These are phyloP conservation scores for Acyrthosiphon pisum DNA, from an alignment of 1,140 invertebrate genomes.

Conservation along the genomic window DNA sequence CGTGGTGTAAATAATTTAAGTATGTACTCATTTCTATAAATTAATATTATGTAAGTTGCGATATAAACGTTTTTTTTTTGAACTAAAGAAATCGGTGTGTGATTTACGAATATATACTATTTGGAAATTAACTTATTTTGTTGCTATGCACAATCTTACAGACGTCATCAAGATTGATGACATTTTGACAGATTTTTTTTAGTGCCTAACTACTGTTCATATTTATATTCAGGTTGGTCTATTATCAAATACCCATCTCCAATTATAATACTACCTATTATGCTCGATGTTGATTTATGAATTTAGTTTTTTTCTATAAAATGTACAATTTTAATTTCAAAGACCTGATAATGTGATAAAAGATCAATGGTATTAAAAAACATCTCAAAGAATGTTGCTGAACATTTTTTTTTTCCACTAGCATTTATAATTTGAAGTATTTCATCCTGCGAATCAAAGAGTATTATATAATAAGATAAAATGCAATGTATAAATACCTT, in stretches of 20 bases:
- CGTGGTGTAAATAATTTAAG: too few relatives aligned
- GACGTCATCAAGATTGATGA: too few relatives aligned
- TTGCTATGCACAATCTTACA: too few relatives aligned
- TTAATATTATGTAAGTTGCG: too few relatives aligned
- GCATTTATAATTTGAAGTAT: neutral
- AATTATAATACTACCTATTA: neutral
- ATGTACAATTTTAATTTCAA: neutral
- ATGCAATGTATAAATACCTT: neutral
- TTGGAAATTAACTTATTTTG: too few relatives aligned
- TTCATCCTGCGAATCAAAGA: neutral
- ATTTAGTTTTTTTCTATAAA: neutral
- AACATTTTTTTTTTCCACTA: neutral
- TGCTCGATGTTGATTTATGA: neutral
- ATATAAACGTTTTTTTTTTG: too few relatives aligned
- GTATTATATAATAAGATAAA: slow-evolving; percentile 3
- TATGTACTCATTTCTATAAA: too few relatives aligned
- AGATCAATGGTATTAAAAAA: neutral
- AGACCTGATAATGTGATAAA: neutral
- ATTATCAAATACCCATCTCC: neutral
- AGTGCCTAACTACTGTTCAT: neutral
- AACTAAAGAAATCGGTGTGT: too few relatives aligned
- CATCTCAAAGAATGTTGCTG: neutral
- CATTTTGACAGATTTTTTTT: too few relatives aligned
- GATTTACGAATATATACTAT: too few relatives aligned
- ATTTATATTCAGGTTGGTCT: neutral